Conservation (phyloP, 2,797 vertebrate genomes). For the Rallus crepitans region DNA sequence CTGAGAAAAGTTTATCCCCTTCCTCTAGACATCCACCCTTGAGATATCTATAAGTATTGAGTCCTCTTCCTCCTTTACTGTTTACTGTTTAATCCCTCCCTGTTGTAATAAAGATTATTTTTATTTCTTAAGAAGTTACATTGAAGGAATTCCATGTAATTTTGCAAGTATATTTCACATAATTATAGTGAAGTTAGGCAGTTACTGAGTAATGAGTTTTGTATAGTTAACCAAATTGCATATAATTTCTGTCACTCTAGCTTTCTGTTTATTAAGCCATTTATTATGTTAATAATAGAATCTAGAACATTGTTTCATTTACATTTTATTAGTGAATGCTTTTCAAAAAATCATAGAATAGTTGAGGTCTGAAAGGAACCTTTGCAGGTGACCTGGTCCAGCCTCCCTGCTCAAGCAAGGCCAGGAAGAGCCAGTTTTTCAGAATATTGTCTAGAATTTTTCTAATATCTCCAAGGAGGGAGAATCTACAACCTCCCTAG, state of each 20-base stretch:
- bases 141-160: neutral
- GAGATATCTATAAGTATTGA: too few relatives aligned
- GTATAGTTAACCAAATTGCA: neutral
- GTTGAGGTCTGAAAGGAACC: neutral
- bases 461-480: neutral
- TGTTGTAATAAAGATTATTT: neutral
- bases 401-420: neutral
- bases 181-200: neutral
- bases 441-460: neutral
- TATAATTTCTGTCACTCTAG: neutral
- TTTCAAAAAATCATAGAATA: neutral
- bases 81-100: neutral
- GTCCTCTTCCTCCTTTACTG: neutral
- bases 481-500: neutral
- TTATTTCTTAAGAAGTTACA: neutral
- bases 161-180: neutral
- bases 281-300: neutral
- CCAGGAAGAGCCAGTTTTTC: neutral
- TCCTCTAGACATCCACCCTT: too few relatives aligned
- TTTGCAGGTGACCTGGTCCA: neutral
- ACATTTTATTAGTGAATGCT: neutral
- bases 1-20: too few relatives aligned
- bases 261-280: neutral
- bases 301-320: neutral
- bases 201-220: neutral